Evolutionary conservation across 2,113 vertebrate genomes (phyloP), one percentile per base, ranked within the genome.

Genomic region (Symphodus melops): DNA sequence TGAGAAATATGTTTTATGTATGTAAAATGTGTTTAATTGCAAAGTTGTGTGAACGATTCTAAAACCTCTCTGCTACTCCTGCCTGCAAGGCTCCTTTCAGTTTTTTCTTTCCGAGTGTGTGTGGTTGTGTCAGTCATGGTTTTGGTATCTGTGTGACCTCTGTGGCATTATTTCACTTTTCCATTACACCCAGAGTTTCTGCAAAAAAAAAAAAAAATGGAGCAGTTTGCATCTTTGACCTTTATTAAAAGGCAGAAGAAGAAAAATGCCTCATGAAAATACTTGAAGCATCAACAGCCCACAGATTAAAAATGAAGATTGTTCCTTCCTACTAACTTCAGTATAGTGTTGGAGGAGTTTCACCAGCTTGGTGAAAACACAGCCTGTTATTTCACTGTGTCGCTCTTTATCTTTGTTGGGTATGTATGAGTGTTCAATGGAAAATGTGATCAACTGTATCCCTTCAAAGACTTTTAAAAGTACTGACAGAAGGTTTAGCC

Each of bases 131-230:
- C 46, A 48, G 46, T 48, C 2, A 14, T 4, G 16, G 52, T 13
- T 13, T 49, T 48, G 20, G 25, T 44, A 20, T 60, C 20, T 71
- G 25, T 68, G 53, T 44, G 75, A 78, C 77, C 51, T 69, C n/a
- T 70, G 78, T 1, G 12, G 53, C 65, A 54, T 72, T 5, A 46
- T 57, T 74, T 76, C 28, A 69, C 36, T 81, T 86, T 86, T 86
- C 71, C 79, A 72, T 72, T 67, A 28, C 58, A 83, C 48, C 19
- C 37, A 25, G 39, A 44, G 36, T 66, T 53, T 83, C 54, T 82
- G 66, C 60, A 59, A 9, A 58, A 17, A 14, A n/a, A 10, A 10
- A 28, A 33, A 33, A 33, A 33, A 33, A 5, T 37, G 13, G 48
- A 28, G 14, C 8, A 4, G 41, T 70, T 72, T 72, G 17, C 21